Evolutionary conservation across 2,797 vertebrate species (phyloP).

Genomic region (Anabacerthia variegaticeps): DNA sequence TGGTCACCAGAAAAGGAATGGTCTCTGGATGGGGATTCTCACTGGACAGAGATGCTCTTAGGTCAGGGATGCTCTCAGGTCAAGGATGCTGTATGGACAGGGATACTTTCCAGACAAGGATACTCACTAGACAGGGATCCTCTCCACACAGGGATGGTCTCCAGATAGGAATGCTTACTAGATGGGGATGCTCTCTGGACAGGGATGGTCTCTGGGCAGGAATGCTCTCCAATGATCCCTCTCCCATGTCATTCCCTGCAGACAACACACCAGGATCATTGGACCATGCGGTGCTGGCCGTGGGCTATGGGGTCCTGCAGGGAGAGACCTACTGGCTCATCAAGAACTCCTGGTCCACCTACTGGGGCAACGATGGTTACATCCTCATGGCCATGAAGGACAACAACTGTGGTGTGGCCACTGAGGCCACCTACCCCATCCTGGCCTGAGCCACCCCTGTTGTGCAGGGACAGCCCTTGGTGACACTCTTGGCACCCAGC

Average conservation of each 20-base stretch:
- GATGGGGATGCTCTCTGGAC: background rate
- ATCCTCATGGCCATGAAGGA: conserved; percentile 89
- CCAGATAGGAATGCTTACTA: rapidly evolving
- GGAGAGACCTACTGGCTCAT: conserved; percentile 83
- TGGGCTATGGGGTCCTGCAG: conserved; percentile 79
- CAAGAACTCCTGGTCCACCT: conserved; percentile 89
- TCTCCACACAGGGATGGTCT: background rate
- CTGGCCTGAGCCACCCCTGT: conserved; percentile 67
- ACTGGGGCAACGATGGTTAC: conserved; percentile 87
- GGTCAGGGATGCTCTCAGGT: background rate
- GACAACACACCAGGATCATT: conserved; percentile 69
- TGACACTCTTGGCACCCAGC: rapidly evolving
- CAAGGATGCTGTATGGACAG: background rate
- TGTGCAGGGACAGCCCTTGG: background rate
- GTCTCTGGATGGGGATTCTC: background rate
- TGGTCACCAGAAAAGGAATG: background rate
- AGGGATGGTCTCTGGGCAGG: background rate
- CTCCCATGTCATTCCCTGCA: background rate
- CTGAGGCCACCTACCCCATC: conserved; percentile 84
- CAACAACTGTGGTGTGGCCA: conserved; percentile 86
- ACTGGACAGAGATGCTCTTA: background rate
- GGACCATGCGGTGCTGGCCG: conserved; percentile 84
- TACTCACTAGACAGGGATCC: background rate
- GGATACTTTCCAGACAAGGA: background rate
- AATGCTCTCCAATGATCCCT: background rate